Conservation (phyloP, 2,888 invertebrate species). For the Acanthoscelides obtectus region DNA sequence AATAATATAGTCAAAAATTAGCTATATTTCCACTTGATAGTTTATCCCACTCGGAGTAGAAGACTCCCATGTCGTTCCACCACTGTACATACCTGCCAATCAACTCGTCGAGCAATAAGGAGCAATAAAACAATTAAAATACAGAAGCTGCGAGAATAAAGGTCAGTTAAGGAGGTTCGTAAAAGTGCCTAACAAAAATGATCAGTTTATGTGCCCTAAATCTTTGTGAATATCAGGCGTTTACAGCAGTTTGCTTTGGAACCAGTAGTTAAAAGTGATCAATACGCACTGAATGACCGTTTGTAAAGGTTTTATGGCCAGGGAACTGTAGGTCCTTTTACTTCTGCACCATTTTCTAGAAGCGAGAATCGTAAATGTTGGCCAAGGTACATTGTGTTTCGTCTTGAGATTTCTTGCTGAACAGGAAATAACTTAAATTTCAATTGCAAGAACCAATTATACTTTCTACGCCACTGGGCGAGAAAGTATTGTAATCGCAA, state of each 20-base stretch:
- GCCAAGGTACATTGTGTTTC: neutral
- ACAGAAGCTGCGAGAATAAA: conserved; percentile 12
- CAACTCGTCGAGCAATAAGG: neutral
- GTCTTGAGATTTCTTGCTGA: neutral
- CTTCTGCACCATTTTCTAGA: neutral
- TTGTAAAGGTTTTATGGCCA: conserved; percentile 10
- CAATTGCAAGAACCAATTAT: no score
- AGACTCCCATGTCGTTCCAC: neutral
- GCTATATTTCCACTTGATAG: no score
- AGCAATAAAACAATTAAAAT: conserved; percentile 15
- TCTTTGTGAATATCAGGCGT: conserved; percentile 14
- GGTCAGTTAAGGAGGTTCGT: conserved; percentile 9
- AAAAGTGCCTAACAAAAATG: conserved; percentile 14
- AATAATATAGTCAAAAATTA: no score
- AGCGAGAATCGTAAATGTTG: neutral
- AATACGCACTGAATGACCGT: conserved; percentile 8
- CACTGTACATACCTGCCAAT: neutral
- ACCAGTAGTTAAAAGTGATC: conserved; percentile 11
- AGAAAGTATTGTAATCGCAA: no score
- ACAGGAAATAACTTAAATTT: neutral
- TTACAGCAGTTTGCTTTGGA: conserved; percentile 7
- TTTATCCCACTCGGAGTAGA: no score
- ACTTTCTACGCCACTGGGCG: no score
- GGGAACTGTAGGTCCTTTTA: neutral
- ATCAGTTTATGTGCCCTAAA: conserved; percentile 17